phyloP scores from a whole-genome alignment of 1,140 invertebrate species.

The Arion vulgaris region DNA sequence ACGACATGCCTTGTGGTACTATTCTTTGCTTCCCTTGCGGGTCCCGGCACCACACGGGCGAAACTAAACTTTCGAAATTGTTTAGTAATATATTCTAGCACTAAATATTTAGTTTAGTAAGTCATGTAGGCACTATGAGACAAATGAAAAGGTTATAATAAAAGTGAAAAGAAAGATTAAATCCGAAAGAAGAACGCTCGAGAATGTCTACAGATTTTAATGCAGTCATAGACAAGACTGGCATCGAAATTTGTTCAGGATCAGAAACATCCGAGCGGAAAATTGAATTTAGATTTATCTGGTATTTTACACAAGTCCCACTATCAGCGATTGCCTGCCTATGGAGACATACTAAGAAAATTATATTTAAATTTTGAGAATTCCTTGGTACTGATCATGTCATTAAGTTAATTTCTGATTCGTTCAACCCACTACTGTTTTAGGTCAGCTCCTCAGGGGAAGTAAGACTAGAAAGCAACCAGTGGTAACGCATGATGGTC shows the following conservation, averaged over 20 bases:
- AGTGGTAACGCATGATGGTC: neutral
- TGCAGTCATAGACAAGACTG: neutral
- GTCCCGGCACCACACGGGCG: too few species aligned
- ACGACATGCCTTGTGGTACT: too few species aligned
- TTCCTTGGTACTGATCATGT: neutral
- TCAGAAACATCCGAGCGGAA: neutral
- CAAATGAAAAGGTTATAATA: too few species aligned
- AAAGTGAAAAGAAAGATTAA: neutral
- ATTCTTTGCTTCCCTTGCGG: too few species aligned
- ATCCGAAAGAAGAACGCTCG: neutral
- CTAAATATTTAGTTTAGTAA: too few species aligned
- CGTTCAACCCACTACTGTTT: neutral
- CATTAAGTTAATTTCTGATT: conserved; percentile 15
- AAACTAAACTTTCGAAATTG: too few species aligned
- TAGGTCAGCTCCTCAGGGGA: neutral
- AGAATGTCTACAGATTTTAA: neutral
- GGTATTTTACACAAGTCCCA: neutral
- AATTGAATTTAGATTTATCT: conserved; percentile 15
- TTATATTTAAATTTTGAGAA: conserved; percentile 9
- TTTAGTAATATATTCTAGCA: too few species aligned
- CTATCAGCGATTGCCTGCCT: neutral
- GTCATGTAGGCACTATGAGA: too few species aligned
- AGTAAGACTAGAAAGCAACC: neutral
- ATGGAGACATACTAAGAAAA: neutral
- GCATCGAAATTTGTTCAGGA: conserved; percentile 9